Evolutionary conservation across 2,797 vertebrate species (phyloP), one percentile per base, ranked within the genome.

Genomic region (Lepus townsendii): DNA sequence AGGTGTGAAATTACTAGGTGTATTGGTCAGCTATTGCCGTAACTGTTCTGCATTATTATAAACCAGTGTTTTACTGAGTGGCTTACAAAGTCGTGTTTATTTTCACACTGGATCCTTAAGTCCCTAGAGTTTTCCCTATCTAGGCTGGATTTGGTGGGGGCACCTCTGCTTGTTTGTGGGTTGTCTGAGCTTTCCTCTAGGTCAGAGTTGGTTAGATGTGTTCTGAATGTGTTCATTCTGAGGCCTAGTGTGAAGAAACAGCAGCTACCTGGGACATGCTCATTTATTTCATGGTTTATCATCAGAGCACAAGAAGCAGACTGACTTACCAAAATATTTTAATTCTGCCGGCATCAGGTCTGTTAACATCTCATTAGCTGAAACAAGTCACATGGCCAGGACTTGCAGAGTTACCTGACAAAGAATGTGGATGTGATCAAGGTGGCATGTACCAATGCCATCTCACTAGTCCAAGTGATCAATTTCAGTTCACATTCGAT

Each of bases 61-160:
- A 95, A 71, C 42, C 27, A 72, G 16, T 83, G 42, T 92, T 96
- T 77, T 84, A 30, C 82, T 76, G 78, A 94, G 66, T 72, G 14
- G 17, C 62, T 95, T 79, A 69, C 19, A 79, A 7, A 75, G 12
- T 87, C 16, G 30, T 30, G n/a, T 90, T 94, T 88, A 54, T 93
- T 87, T 95, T 93, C 76, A 89, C n/a, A 47, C 16, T 83, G 60
- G 38, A 54, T 88, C 66, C 83, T 0, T 24, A 65, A 35, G 32
- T 90, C 72, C 69, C 26, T 11, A 69, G 38, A 26, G 30, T 9
- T 90, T 91, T 87, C 72, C 77, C 88, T 71, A 60, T 91, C 16
- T 73, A 42, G n/a, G 27, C 38, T 88, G 54, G 68, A 68, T 32
- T 80, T 95, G 72, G 27, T n/a, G 8, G 66, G 16, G 57, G 22